Conservation (phyloP, 1,140 invertebrate species). For the Trichonephila clavipes region DNA sequence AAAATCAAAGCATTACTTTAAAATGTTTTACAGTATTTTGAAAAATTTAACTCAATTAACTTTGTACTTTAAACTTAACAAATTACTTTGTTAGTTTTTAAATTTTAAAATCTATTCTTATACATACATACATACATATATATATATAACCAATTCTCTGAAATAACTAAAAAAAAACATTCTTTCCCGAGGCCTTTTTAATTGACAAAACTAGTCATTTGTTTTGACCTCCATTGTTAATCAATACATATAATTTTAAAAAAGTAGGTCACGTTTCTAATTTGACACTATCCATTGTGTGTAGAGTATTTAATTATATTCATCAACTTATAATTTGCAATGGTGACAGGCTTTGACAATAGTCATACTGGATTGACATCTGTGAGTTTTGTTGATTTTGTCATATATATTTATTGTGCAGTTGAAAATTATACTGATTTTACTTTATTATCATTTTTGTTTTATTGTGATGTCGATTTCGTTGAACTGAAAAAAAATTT, state of each 20-base stretch:
- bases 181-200: neutral
- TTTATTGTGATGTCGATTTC: neutral
- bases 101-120: neutral
- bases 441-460: neutral
- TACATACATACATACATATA: neutral
- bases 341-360: neutral
- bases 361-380: neutral
- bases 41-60: too few relatives aligned
- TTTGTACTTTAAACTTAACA: too few relatives aligned
- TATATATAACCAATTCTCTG: neutral
- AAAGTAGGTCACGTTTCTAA: neutral
- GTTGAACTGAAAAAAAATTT: neutral
- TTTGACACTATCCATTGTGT: neutral
- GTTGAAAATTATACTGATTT: too few relatives aligned
- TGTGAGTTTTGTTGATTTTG: neutral
- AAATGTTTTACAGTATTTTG: too few relatives aligned
- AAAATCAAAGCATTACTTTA: too few relatives aligned
- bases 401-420: neutral
- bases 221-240: neutral
- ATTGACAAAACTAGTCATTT: neutral
- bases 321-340: neutral
- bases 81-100: too few relatives aligned
- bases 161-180: too few relatives aligned
- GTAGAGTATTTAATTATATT: neutral
- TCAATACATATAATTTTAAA: neutral